Base-by-base conservation (phyloP, 2,113 vertebrate genomes). In the Ellobius talpinus region DNA sequence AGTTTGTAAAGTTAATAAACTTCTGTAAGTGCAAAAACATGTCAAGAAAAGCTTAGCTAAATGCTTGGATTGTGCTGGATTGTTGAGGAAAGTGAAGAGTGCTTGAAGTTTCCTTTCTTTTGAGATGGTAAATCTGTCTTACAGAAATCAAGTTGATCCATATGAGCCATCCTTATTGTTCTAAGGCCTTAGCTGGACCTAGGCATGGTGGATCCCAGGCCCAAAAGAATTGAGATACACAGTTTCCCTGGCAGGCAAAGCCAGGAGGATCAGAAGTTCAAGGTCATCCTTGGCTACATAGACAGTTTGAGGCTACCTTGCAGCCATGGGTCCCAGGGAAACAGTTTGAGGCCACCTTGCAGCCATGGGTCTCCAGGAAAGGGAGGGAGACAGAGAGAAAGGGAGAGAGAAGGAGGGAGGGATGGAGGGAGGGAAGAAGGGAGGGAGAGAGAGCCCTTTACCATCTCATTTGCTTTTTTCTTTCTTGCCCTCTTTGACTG, bases 61-160 rank as follows among this genome's bases (percentile, higher is more conserved):
- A 72, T 96, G 94, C 68, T 91, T 95, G 55, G 31, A 63, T 89
- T 17, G 3, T 89, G 42, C 63, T 89, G 17, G 65, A 74, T 76
- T 93, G 10, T 88, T 95, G 96, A 84, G 66, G 65, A 95, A 91
- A 93, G 19, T 66, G 52, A 94, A 26, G 24, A 72, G 31, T 97
- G 42, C 76, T 91, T 95, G 82, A 33, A 78, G 14, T 87, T 95
- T 74, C 16, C 68, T 96, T 90, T 92, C 58, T 96, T 94, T 93
- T 89, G 72, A 92, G 86, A 33, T 90, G 68, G 42, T 92, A 96
- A 76, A 87, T 26, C 45, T 92, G 21, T 79, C 58, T 61, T 61
- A 72, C 42, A 88, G n/a, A 96, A 96, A 47, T 3, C 63, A 55
- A 81, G 17, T 89, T 87, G 24, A 63, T 92, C 78, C 16, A 39